phyloP scores from a whole-genome alignment of 2,888 invertebrate species.

The Morpho deidamia region DNA sequence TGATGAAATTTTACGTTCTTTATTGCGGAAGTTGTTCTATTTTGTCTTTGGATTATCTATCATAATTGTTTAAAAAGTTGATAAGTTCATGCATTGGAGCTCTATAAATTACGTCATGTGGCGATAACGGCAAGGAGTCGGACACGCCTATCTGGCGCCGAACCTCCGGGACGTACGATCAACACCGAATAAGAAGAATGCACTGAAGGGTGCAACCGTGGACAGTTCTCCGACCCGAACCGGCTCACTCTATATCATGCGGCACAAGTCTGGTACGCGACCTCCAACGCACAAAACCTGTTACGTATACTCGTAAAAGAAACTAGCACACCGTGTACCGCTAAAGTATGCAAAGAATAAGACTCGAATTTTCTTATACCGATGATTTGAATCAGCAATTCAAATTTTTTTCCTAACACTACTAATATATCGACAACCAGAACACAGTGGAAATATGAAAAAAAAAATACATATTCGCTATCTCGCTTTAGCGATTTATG shows the following conservation, averaged over 20 bases:
- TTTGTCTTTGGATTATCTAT: no score
- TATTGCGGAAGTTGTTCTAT: no score
- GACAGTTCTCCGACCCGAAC: constrained; percentile 47
- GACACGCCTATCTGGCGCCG: constrained; percentile 73
- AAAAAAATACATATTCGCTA: constrained; percentile 53
- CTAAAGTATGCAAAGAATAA: constrained; percentile 42
- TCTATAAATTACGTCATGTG: constrained; percentile 64
- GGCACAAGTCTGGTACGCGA: constrained; percentile 70
- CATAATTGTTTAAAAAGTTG: neutral
- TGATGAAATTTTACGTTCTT: no score
- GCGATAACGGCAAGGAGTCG: constrained; percentile 58
- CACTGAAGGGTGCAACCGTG: constrained; percentile 52
- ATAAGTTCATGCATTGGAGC: constrained; percentile 10
- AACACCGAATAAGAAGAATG: constrained; percentile 48
- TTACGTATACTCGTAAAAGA: constrained; percentile 56
- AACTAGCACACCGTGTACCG: constrained; percentile 45
- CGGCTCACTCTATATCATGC: constrained; percentile 62
- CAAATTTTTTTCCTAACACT: constrained; percentile 37
- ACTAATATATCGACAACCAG: constrained; percentile 45
- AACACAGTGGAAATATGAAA: constrained; percentile 49
- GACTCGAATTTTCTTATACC: constrained; percentile 29
- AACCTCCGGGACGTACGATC: constrained; percentile 57
- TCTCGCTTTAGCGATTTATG: constrained; percentile 53
- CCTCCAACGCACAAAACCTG: constrained; percentile 75
- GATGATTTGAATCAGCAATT: constrained; percentile 29